Evolutionary conservation across 2,113 vertebrate genomes (phyloP), one percentile per base, ranked within the genome.

Genomic region (Setophaga kirtlandii): DNA sequence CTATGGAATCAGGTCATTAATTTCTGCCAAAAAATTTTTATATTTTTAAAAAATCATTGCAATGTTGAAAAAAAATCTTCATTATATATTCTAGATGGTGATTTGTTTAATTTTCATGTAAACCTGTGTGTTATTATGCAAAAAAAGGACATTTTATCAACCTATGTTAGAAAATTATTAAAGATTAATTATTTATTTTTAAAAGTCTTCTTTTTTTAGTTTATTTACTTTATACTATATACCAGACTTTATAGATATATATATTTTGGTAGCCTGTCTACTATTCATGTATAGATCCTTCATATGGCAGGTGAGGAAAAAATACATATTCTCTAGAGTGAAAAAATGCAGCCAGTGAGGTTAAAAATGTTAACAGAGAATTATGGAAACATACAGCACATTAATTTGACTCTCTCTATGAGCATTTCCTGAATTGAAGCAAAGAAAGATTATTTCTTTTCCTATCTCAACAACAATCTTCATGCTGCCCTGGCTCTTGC

Each of bases 91-190:
- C 42, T 60, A 67, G 23, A 33, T 23, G 0, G 7, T 28, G 3
- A 47, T 70, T 35, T 75, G 3, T 10, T 87, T 75, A 31, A 47
- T 89, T 76, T 50, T 89, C 21, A 53, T 30, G 6, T 9, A 60
- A 44, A 0, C 22, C 52, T 42, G 6, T 17, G 4, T 31, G 49
- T 31, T 37, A 50, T 21, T 35, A 56, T 12, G 3, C 2, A 63
- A 44, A 37, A 67, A 24, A 27, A 27, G 53, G 21, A 68, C 0
- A 22, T 25, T 50, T 80, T 17, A 30, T 14, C 30, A 80, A 49
- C 4, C 1, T 2, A 9, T 46, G 8, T 1, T 68, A 81, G 19
- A 53, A 59, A 64, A 77, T 49, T 0, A 42, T 42, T 68, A 22
- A n/a, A 46, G 5, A 10, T 41, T 42, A 17, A 13, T 37, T 16